A percentile compares a stretch with the other conserved stretches of the same genome.
Evolutionary conservation across 2,797 vertebrate genomes (phyloP).

Genomic region (Malurus leucopterus): DNA sequence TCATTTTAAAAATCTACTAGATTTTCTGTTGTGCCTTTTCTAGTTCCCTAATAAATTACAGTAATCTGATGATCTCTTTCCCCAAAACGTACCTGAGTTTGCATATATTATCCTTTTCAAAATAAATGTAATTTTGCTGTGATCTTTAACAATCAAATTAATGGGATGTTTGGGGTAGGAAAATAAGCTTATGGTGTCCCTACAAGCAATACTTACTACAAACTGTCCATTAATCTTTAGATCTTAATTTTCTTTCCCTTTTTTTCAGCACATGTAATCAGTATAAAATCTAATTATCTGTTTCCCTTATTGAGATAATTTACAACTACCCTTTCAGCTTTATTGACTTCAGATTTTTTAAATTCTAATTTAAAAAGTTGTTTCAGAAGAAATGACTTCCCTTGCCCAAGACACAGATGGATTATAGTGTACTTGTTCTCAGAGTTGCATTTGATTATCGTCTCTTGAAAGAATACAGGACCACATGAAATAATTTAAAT

Average conservation of each 20-base stretch:
- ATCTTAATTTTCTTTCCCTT: constrained; percentile 51
- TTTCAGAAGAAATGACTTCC: constrained; percentile 12
- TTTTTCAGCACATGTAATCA: constrained; percentile 46
- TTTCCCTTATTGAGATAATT: constrained; percentile 31
- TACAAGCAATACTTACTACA: constrained; percentile 19
- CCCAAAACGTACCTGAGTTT: constrained; percentile 5
- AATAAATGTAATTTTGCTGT: constrained; percentile 26
- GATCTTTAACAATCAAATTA: constrained; percentile 58
- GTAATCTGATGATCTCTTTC: background rate
- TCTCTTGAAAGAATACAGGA: background rate
- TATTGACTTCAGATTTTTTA: constrained; percentile 35
- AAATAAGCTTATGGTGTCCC: constrained; percentile 40
- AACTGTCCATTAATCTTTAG: constrained; percentile 44
- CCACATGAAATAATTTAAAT: background rate
- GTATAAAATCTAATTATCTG: constrained; percentile 54
- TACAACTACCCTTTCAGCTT: constrained; percentile 53
- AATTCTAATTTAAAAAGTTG: constrained; percentile 1
- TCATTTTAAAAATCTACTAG: background rate
- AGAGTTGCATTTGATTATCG: background rate
- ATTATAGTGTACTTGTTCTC: background rate
- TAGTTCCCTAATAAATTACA: background rate
- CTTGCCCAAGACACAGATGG: background rate
- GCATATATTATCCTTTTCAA: constrained; percentile 27
- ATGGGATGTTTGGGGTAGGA: background rate
- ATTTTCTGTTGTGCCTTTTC: background rate